phyloP scores from a whole-genome alignment of 1,140 invertebrate genomes.

The Episyrphus balteatus region DNA sequence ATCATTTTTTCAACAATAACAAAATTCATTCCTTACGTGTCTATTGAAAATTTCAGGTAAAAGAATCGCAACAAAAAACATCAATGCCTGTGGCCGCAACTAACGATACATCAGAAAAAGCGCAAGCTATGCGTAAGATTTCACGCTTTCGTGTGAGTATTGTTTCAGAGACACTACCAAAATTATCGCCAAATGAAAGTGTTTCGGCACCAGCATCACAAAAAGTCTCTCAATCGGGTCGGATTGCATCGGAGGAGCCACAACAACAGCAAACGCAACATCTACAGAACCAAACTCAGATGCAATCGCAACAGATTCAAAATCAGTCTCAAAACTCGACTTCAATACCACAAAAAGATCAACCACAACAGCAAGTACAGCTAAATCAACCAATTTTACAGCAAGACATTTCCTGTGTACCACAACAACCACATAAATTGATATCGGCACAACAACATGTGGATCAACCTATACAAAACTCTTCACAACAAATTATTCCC shows the following conservation, averaged over 20 bases:
- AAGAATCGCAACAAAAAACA: background rate
- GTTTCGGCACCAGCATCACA: constrained; percentile 4
- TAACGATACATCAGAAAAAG: constrained; percentile 17
- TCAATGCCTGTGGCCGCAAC: constrained; percentile 5
- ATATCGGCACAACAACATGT: constrained; percentile 1
- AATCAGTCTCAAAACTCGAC: too few relatives aligned
- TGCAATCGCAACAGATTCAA: constrained; percentile 3
- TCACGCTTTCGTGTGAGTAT: constrained; percentile 34
- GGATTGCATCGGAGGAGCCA: constrained; percentile 14
- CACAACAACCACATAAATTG: constrained; percentile 11
- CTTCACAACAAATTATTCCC: background rate
- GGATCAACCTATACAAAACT: too few relatives aligned
- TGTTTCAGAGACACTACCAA: constrained; percentile 22
- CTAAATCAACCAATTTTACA: constrained; percentile 5
- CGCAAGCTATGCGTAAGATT: constrained; percentile 22
- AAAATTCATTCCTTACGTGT: too few relatives aligned
- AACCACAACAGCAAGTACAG: constrained; percentile 9
- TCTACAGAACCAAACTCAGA: constrained; percentile 1
- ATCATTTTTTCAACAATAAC: background rate
- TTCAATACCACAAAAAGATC: constrained; percentile 13
- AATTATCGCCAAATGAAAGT: constrained; percentile 13
- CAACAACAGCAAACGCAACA: constrained; percentile 12
- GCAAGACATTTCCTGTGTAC: too few relatives aligned
- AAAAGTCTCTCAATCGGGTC: constrained; percentile 13
- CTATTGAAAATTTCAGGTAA: too few relatives aligned